Percentiles rank a stretch among this genome's conserved stretches.
Conservation (phyloP, 2,888 invertebrate genomes). For the Ectemnius cavifrons region DNA sequence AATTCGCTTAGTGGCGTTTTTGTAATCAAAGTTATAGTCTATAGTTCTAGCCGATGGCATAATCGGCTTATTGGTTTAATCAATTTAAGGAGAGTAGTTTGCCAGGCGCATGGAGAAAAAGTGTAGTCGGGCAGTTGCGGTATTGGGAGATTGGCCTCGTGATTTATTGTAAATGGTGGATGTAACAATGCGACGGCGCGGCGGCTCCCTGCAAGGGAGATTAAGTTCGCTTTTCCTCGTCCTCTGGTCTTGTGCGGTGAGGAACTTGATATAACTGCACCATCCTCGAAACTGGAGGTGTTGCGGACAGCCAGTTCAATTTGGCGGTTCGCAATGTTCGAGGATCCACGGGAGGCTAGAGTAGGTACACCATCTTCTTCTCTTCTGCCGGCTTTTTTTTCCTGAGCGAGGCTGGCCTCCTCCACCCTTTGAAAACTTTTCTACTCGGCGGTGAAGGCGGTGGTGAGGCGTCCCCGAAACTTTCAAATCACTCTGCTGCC, state of each 20-base stretch:
- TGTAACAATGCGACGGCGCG: no score
- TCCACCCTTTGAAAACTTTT: conserved; percentile 58
- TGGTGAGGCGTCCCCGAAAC: conserved; percentile 49
- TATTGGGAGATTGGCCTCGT: no score
- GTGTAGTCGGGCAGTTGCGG: no score
- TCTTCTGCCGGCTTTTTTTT: neutral
- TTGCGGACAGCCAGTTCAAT: conserved; percentile 52
- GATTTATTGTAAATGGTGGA: no score
- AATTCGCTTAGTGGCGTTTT: no score
- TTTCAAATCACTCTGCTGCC: conserved; percentile 56
- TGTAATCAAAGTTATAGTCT: no score
- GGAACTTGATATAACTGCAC: conserved; percentile 36
- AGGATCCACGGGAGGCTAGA: conserved; percentile 36
- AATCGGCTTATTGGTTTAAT: no score
- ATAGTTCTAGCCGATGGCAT: no score
- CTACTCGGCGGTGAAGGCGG: conserved; percentile 39
- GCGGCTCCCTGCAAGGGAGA: no score
- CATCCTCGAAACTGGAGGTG: conserved; percentile 36
- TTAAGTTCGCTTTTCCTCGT: conserved; percentile 36
- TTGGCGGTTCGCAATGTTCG: conserved; percentile 45
- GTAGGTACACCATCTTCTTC: conserved; percentile 7
- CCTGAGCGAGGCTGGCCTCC: neutral
- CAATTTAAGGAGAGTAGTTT: no score
- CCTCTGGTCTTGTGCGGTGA: conserved; percentile 38
- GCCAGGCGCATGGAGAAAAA: no score